Conservation (phyloP, 2,797 vertebrate genomes). For the Dendrocincla fuliginosa region DNA sequence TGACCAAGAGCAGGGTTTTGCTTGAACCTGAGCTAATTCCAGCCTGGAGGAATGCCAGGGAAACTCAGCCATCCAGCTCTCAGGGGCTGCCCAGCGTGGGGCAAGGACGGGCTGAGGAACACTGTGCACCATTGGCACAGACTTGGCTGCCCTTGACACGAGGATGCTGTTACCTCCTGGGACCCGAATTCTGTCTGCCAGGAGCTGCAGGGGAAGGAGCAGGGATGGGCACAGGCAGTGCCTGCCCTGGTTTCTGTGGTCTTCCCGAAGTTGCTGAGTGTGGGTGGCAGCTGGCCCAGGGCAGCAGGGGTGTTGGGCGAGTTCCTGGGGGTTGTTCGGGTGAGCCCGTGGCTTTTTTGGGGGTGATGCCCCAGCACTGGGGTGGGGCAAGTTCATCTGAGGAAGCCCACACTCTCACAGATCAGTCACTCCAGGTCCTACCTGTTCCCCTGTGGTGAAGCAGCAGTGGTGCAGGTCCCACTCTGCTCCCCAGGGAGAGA, state of each 20-base stretch:
- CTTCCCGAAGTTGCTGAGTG: neutral
- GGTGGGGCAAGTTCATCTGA: neutral
- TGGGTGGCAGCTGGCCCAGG: accelerated
- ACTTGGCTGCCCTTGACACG: neutral
- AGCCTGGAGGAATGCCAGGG: constrained; percentile 29
- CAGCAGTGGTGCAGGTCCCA: neutral
- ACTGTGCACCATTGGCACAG: accelerated
- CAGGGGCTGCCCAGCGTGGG: neutral
- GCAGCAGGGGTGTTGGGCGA: accelerated
- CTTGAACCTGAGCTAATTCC: neutral
- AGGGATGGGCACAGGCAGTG: neutral
- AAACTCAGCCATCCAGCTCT: neutral
- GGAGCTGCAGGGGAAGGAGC: neutral
- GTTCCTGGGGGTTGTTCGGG: neutral
- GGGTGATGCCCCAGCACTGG: neutral
- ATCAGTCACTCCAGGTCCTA: neutral
- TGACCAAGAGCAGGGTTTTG: neutral
- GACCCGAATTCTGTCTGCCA: neutral
- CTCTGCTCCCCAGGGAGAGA: neutral
- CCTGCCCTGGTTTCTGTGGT: neutral
- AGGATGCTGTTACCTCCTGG: constrained; percentile 24
- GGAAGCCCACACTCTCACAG: neutral
- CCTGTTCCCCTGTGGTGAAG: neutral
- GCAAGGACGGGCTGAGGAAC: neutral
- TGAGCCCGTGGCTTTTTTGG: neutral